Evolutionary conservation across 2,113 vertebrate genomes (phyloP), one percentile per base, ranked within the genome.

Genomic region (Toxotes chatareus): DNA sequence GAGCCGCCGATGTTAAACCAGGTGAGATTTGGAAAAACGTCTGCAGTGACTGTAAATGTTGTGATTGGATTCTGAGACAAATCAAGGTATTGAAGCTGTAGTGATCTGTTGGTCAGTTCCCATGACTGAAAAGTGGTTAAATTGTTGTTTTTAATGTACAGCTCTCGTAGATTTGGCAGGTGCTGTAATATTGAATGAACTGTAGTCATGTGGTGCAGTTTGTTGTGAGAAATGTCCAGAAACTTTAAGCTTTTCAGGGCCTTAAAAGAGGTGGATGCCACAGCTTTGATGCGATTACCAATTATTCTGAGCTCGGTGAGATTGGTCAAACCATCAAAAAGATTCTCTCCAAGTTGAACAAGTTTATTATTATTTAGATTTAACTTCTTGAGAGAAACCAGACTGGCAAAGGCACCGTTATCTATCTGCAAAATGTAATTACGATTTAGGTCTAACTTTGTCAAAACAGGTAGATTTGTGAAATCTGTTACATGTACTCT

Each of bases 251-350:
- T 93, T 1, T 8, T 57, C 70, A 94, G 42, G 0, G 88, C 21
- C 59, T 60, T 61, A 23, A 95, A 94, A 11, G 89, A 53, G 3
- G 59, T 70, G 2, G 83, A 12, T 0, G 76, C 21, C 57, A 95
- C 53, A 0, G 1, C 7, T 17, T 13, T 36, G 42, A 94, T 93
- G 0, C 0, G 0, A 40, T 94, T 94, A 3, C 12, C 1, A 1
- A 1, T 17, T 1, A 95, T 34, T 49, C 81, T 64, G 3, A 95
- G 76, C 13, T 80, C 81, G 1, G 11, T 74, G 13, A 95, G 86
- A 40, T 87, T 92, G n/a, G 64, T 47, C 59, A 95, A 77, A 47
- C 93, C 94, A 1, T 67, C 9, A 56, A 95, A 94, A 34, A 91
- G 14, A 51, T 66, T 7, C 0, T 83, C 68, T 7, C 23, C 55